phyloP scores from a whole-genome alignment of 2,113 vertebrate genomes.

The Eublepharis macularius region DNA sequence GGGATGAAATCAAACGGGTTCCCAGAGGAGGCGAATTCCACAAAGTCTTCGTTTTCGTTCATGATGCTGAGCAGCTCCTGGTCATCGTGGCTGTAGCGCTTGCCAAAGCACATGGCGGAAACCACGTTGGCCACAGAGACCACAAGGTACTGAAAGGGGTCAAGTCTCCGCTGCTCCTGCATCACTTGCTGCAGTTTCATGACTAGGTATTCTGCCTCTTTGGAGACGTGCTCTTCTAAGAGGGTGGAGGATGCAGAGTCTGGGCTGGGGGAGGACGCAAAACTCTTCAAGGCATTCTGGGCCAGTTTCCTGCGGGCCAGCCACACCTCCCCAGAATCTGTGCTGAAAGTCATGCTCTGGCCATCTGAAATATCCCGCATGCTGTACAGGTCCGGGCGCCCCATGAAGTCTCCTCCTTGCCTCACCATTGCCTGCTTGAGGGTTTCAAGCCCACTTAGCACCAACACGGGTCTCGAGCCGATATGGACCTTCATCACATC shows the following conservation, averaged over 20 bases:
- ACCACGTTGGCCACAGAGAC: conserved; percentile 88
- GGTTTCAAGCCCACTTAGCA: conserved; percentile 79
- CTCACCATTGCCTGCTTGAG: conserved; percentile 82
- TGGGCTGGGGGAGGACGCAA: conserved; percentile 70
- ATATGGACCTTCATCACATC: conserved; percentile 83
- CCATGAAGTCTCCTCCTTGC: conserved; percentile 83
- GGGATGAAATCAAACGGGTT: conserved; percentile 85
- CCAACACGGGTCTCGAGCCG: conserved; percentile 82
- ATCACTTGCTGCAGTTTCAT: conserved; percentile 71
- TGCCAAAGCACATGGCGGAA: conserved; percentile 87
- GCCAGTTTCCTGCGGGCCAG: conserved; percentile 82
- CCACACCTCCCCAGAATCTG: conserved; percentile 81
- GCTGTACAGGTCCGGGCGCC: conserved; percentile 82
- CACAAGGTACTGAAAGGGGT: conserved; percentile 81
- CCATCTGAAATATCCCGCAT: conserved; percentile 74
- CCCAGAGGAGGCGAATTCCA: conserved; percentile 73
- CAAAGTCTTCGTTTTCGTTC: conserved; percentile 78
- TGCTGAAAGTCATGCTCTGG: conserved; percentile 82
- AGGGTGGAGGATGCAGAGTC: conserved; percentile 72
- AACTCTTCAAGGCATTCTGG: conserved; percentile 80
- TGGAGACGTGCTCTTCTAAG: conserved; percentile 84
- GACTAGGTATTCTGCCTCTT: conserved; percentile 77
- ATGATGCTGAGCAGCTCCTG: conserved; percentile 80
- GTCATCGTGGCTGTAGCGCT: conserved; percentile 81
- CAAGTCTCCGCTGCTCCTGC: conserved; percentile 73